Base-by-base conservation (phyloP, 2,797 vertebrate genomes). In the Lophius americanus region DNA sequence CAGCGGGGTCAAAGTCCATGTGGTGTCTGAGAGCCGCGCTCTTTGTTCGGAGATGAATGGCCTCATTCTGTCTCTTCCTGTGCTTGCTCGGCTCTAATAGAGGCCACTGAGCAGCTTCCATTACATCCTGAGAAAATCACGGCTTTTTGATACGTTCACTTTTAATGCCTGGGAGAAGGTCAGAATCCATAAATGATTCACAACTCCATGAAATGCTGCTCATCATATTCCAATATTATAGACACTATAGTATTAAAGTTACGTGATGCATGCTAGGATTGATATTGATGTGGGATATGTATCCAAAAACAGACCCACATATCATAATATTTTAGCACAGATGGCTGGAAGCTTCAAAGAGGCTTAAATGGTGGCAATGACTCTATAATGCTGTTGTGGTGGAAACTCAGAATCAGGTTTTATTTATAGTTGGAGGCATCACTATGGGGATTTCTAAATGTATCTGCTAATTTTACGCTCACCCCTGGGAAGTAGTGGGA, bases 41-140 rank as follows among this genome's bases (percentile, higher is more conserved):
- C 68, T 78, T 76, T 76, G 61, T 69, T 51, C 14, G 6, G 23
- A 60, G 41, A 78, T 51, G 55, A 61, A 68, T 89, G 85, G 62
- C 85, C 88, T 88, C 80, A 83, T 90, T 91, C 91, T 89, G 88
- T 90, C 89, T 82, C 6, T 42, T 5, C 12, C 8, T 52, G 62
- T 57, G 66, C 67, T 53, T 9, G 4, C 59, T 36, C 9, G 3
- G 43, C 70, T 80, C 47, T 56, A 68, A 79, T 65, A 60, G 64
- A 82, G 79, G 78, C 76, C 79, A 77, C 56, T 70, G 71, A 83
- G 61, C 68, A 71, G 64, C 43, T 35, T 73, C 61, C 38, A 56
- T 70, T 63, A 59, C 64, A 50, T 42, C 55, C 23, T 68, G 6
- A 42, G 2, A 42, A 58, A 65, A 72, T 53, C 60, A 59, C 59